Base-by-base conservation (phyloP, 2,797 vertebrate species). In the Hydrocynus forskahlii region DNA sequence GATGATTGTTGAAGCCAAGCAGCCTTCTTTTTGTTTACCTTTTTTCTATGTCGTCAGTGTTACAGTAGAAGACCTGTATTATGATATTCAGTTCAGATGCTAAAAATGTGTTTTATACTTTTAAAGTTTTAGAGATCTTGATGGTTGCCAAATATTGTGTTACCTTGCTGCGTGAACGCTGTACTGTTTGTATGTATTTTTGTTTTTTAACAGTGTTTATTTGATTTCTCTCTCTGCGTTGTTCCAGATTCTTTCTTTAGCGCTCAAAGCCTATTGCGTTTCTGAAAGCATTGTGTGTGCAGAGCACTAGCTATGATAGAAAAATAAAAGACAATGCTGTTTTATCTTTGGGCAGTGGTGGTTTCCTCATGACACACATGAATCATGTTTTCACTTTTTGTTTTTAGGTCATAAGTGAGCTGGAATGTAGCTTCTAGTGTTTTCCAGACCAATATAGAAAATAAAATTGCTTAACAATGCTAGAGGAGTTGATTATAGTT, bases 71-170 rank as follows among this genome's bases (percentile, higher is more conserved):
- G 68, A 81, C 64, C 29, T 66, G 77, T 81, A 70, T 81, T 81
- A 74, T 73, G 92, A 92, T 91, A 88, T 91, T 91, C 83, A 86
- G 90, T 91, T 89, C 92, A 88, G 88, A 93, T 79, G 81, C 90
- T 84, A 76, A 78, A 71, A 60, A 68, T 91, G 92, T 86, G 78
- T 86, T 87, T 92, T 92, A 91, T 91, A 92, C 92, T 92, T 92
- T 85, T 87, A 86, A 92, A 88, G 87, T 93, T 90, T 80, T 79
- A 91, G 74, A 81, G 88, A 90, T 91, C 89, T 93, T 91, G 89
- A 91, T 91, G 89, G 89, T 93, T 94, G 93, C 94, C 93, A 94
- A 95, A 92, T 85, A 88, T 89, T 92, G 90, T 94, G 92, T 86
- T 90, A 62, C 59, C 86, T 89, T 89, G 87, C 89, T 90, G 45